A percentile compares a stretch with the other conserved stretches of the same genome.
Evolutionary conservation across 2,113 vertebrate species (phyloP).

Genomic region (Alaudala cheleensis): DNA sequence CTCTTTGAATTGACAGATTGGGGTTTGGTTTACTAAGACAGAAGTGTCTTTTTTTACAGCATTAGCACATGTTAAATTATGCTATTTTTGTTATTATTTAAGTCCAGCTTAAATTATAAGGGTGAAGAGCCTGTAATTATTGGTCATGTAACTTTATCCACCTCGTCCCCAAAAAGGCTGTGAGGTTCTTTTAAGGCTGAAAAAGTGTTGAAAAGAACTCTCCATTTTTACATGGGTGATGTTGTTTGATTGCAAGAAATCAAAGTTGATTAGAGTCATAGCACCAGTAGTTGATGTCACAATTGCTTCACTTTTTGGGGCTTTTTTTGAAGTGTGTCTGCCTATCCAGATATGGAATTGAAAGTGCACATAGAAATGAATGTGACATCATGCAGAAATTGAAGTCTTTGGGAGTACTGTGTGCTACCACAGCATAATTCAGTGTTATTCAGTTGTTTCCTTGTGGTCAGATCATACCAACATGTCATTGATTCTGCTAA

Average conservation of each 20-base stretch:
- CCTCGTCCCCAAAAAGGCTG: neutral
- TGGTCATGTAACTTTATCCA: neutral
- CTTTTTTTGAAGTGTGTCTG: neutral
- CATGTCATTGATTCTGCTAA: neutral
- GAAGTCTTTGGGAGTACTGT: neutral
- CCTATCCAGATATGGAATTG: neutral
- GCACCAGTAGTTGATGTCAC: neutral
- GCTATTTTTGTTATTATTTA: neutral
- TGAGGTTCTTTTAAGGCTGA: neutral
- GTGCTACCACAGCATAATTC: neutral
- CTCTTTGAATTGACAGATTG: neutral
- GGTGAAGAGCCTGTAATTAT: neutral
- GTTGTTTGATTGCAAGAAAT: neutral
- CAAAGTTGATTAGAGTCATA: neutral
- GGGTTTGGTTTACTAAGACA: neutral
- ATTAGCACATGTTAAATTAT: neutral
- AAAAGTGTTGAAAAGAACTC: neutral
- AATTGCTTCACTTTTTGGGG: neutral
- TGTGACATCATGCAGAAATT: neutral
- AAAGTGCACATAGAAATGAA: neutral
- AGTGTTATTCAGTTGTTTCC: neutral
- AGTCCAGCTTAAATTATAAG: neutral
- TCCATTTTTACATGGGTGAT: rapidly evolving
- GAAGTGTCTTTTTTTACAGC: neutral
- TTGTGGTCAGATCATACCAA: neutral